phyloP scores from a whole-genome alignment of 2,113 vertebrate species.

The Plectropomus leopardus region DNA sequence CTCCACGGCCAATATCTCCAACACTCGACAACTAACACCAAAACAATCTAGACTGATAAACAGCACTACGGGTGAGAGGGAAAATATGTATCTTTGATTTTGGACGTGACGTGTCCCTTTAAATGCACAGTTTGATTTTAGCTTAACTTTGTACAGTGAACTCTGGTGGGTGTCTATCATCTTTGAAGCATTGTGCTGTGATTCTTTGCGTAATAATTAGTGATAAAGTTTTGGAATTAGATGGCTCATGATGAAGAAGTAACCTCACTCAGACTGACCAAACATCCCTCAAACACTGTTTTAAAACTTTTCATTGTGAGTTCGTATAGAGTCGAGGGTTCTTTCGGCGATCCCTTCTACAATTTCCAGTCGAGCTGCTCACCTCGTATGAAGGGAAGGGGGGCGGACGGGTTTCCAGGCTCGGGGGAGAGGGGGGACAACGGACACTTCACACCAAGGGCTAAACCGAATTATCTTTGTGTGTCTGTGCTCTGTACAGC shows the following conservation, averaged over 20 bases:
- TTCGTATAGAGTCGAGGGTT: constrained; percentile 27
- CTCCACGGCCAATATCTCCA: no score
- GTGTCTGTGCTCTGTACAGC: constrained; percentile 79
- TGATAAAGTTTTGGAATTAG: constrained; percentile 27
- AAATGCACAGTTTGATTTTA: constrained; percentile 22
- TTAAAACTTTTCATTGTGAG: constrained; percentile 30
- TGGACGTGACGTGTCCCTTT: no score
- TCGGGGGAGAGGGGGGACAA: neutral
- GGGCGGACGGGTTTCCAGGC: neutral
- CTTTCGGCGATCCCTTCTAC: neutral
- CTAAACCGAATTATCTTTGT: constrained; percentile 82
- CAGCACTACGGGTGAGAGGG: no score
- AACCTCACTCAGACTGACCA: constrained; percentile 30
- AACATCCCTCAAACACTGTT: constrained; percentile 26
- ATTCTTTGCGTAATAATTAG: constrained; percentile 44
- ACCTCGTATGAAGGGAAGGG: constrained; percentile 28
- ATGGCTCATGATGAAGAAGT: constrained; percentile 14
- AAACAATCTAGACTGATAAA: no score
- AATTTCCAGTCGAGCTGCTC: constrained; percentile 67
- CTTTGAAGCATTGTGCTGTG: constrained; percentile 69
- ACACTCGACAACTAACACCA: no score
- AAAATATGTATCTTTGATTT: no score
- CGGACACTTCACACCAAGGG: constrained; percentile 85
- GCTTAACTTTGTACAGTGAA: constrained; percentile 71
- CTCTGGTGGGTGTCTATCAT: constrained; percentile 60